phyloP scores from a whole-genome alignment of 2,888 invertebrate species.

The Troilus luridus region DNA sequence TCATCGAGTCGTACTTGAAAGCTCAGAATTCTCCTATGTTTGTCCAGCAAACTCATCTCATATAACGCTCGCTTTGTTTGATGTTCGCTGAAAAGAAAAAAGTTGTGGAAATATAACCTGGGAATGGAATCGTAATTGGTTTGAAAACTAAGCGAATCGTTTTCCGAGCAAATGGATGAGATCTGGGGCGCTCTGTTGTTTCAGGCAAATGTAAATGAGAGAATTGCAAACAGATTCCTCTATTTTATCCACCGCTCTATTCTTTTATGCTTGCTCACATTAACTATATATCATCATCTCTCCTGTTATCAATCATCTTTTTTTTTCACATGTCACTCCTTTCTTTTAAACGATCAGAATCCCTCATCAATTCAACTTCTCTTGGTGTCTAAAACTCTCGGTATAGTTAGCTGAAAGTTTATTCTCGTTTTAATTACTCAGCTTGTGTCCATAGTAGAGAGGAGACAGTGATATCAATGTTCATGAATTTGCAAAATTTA shows the following conservation, averaged over 20 bases:
- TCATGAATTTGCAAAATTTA: no score
- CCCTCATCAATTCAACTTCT: not conserved
- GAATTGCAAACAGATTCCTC: not conserved
- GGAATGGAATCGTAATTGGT: slow-evolving; percentile 24
- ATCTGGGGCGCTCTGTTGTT: not conserved
- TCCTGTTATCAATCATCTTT: not conserved
- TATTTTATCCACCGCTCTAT: not conserved
- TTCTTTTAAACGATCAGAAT: not conserved
- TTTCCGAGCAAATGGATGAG: not conserved
- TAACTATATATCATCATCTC: not conserved
- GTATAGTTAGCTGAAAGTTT: no score
- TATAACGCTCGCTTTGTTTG: not conserved
- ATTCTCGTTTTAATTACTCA: no score
- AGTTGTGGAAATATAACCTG: not conserved
- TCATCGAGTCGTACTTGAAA: not conserved
- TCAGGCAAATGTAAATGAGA: slow-evolving; percentile 13
- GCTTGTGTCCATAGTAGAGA: no score
- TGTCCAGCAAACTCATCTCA: not conserved
- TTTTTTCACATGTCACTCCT: not conserved
- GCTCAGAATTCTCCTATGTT: not conserved
- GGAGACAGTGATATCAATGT: no score
- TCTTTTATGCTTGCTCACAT: not conserved
- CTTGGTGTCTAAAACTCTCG: no score
- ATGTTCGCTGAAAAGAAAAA: not conserved
- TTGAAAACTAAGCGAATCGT: not conserved